A percentile compares a stretch with the other conserved stretches of the same genome.
Conservation (phyloP, 2,888 invertebrate genomes). For the Pediacus dermestoides region DNA sequence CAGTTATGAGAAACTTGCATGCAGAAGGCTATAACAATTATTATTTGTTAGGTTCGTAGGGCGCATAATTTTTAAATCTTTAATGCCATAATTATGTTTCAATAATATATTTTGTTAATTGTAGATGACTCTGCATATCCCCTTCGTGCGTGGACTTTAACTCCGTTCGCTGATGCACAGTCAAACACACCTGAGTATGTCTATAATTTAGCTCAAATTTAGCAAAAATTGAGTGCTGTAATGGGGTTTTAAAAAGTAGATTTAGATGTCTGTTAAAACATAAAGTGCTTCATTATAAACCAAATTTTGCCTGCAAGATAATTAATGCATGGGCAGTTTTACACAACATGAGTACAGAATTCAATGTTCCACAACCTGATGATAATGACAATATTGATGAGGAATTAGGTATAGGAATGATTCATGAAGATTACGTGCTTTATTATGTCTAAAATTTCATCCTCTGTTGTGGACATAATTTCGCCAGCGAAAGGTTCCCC, state of each 20-base stretch:
- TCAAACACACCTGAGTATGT: slow-evolving; percentile 10
- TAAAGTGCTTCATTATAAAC: slow-evolving; percentile 17
- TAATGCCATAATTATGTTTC: too few species aligned
- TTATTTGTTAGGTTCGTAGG: too few species aligned
- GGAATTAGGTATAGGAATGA: too few species aligned
- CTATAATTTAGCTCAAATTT: slow-evolving; percentile 7
- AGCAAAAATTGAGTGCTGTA: slow-evolving; percentile 13
- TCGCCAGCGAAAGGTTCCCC: too few species aligned
- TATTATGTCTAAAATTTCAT: too few species aligned
- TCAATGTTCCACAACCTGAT: slow-evolving; percentile 13
- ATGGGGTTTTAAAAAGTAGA: slow-evolving; percentile 17
- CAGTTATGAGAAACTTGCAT: too few species aligned
- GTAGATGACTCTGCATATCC: slow-evolving; percentile 15
- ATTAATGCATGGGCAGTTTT: slow-evolving; percentile 19
- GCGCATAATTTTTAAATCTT: too few species aligned
- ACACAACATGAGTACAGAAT: slow-evolving; percentile 16
- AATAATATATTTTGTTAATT: not conserved
- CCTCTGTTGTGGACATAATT: too few species aligned
- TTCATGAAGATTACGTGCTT: too few species aligned
- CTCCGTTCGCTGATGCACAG: slow-evolving; percentile 9
- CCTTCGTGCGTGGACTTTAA: slow-evolving; percentile 11
- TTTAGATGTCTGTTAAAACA: slow-evolving; percentile 19
- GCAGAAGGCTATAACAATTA: too few species aligned
- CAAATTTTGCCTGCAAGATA: slow-evolving; percentile 14
- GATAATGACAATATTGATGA: slow-evolving; percentile 10